phyloP scores from a whole-genome alignment of 1,140 invertebrate genomes.

The Cephus cinctus region DNA sequence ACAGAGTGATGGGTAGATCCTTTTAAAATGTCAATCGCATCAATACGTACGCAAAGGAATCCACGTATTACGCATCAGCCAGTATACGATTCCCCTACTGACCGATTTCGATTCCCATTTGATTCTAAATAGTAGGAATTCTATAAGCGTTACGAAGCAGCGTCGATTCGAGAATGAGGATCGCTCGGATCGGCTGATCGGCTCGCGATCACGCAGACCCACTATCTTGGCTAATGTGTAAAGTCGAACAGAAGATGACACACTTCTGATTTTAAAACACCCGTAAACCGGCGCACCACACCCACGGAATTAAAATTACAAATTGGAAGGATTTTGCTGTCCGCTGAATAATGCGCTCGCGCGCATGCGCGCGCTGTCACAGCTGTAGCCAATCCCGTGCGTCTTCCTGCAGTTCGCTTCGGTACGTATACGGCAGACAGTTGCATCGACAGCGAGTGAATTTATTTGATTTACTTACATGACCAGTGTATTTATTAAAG shows the following conservation, averaged over 20 bases:
- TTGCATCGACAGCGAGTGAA: constrained; percentile 5
- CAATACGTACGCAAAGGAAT: too few species aligned
- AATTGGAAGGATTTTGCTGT: constrained; percentile 20
- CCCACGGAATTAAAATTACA: constrained; percentile 41
- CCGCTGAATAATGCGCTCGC: too few species aligned
- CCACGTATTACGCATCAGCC: too few species aligned
- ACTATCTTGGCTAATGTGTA: too few species aligned
- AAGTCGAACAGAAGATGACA: constrained; percentile 29
- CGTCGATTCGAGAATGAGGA: constrained; percentile 10
- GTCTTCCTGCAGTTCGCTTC: not conserved
- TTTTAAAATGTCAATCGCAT: too few species aligned
- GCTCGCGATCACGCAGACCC: too few species aligned
- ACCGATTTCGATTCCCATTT: too few species aligned
- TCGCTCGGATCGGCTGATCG: too few species aligned
- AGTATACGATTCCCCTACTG: too few species aligned
- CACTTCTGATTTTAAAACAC: constrained; percentile 8
- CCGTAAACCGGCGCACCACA: constrained; percentile 18
- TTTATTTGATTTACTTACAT: constrained; percentile 1
- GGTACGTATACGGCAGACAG: constrained; percentile 8
- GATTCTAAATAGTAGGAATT: constrained; percentile 30
- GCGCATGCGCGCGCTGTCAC: too few species aligned
- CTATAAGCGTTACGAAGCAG: constrained; percentile 7
- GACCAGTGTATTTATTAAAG: not conserved
- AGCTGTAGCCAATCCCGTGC: too few species aligned
- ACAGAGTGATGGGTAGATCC: too few species aligned